Evolutionary conservation across 2,797 vertebrate species (phyloP), one percentile per base, ranked within the genome.

Genomic region (Parauchenoglanis ngamensis): DNA sequence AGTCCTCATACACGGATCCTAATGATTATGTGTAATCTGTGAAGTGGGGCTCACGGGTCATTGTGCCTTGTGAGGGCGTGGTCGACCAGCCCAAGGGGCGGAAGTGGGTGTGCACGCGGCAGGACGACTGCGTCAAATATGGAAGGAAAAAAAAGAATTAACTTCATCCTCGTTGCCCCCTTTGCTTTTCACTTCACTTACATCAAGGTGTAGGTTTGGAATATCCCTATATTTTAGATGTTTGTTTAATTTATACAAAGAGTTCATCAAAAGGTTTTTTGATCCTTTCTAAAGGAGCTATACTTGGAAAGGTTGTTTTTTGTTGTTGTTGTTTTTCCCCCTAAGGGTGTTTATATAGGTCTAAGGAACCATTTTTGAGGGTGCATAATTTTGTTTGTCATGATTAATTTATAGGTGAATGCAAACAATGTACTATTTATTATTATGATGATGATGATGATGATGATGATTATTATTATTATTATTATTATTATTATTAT

Each of bases 61-160:
- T 94, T 96, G 94, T 96, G 96, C 73, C 46, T 96, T 95, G 96
- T 95, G 95, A 96, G 96, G 96, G 96, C 96, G 96, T 96, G 96
- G 93, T 95, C 93, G 96, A 94, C 94, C 96, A 95, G 95, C 96
- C 96, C 96, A 95, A 95, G 91, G 96, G 96, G 95, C 96, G 96
- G 96, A 96, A 96, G 93, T 95, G 96, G 96, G 95, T 95, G 96
- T 91, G 93, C 94, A 92, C 95, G 77, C 54, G 54, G 81, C 83
- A 95, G 96, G 95, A 95, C 95, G 94, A 94, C 92, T 92, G 94
- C 95, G 97, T 97, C 96, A 79, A 59, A 79, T 79, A 79, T 79
- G 77, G 12, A 56, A 7, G 40, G 40, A 96, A 8, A 5, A 96
- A 96, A 96, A 96, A 95, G 95, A 96, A 97, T 96, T 96, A 97